Evolutionary conservation across 2,888 invertebrate genomes (phyloP).

Genomic region (Acanthoscelides obtectus): DNA sequence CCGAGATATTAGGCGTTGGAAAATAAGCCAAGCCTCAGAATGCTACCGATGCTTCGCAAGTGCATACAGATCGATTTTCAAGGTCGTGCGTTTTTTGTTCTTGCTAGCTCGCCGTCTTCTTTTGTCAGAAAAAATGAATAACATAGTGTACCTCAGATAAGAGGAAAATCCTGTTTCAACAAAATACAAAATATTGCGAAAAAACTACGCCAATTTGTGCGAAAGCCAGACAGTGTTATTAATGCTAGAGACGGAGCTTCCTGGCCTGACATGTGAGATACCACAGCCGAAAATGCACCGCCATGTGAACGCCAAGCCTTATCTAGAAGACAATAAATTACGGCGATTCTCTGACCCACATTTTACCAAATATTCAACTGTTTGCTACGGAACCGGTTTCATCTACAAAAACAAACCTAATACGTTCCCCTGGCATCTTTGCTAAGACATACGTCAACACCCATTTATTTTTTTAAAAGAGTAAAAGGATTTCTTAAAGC

Average conservation of each 20-base stretch:
- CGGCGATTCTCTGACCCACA: background rate
- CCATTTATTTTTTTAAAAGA: too few species aligned
- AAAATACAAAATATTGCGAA: background rate
- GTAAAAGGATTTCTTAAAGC: too few species aligned
- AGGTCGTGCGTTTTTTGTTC: too few species aligned
- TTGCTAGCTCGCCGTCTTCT: too few species aligned
- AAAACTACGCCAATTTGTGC: background rate
- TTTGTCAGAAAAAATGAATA: too few species aligned
- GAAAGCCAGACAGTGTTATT: background rate
- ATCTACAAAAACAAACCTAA: background rate
- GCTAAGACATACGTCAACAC: too few species aligned
- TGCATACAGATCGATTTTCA: too few species aligned
- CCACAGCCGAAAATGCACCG: background rate
- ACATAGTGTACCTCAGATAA: too few species aligned
- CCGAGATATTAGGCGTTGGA: too few species aligned
- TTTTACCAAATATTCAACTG: background rate
- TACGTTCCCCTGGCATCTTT: background rate
- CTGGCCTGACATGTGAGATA: background rate
- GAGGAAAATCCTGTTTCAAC: too few species aligned
- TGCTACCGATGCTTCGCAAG: too few species aligned
- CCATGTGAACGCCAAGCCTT: background rate
- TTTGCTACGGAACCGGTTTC: background rate
- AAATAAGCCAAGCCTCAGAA: too few species aligned
- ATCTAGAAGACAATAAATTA: background rate
- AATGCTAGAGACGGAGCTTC: background rate